Evolutionary conservation across 2,113 vertebrate genomes (phyloP).

Genomic region (Pteruthius melanotis): DNA sequence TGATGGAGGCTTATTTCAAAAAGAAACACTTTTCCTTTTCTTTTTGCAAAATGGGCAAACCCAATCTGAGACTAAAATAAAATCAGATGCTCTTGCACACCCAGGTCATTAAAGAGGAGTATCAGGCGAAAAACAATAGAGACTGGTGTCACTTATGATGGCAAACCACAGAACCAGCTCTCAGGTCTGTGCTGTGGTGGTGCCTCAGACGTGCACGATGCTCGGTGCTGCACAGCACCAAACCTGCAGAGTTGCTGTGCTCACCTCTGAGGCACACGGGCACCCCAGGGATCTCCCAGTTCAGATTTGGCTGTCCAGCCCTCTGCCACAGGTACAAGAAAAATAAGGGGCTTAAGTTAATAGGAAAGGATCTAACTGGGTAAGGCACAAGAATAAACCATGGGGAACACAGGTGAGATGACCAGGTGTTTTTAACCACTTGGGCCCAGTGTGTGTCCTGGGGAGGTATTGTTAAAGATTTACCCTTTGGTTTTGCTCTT

Average conservation of each 20-base stretch:
- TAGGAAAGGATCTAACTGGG: not conserved
- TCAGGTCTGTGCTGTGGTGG: not conserved
- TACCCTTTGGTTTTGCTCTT: not conserved
- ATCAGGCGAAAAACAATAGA: not conserved
- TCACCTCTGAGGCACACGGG: not conserved
- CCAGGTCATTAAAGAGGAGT: not conserved
- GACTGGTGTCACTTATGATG: not conserved
- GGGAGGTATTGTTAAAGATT: not conserved
- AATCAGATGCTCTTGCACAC: not conserved
- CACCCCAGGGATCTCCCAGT: not conserved
- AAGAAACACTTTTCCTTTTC: not conserved
- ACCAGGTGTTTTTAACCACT: not conserved
- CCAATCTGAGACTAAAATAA: not conserved
- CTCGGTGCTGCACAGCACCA: not conserved
- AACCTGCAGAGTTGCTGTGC: not conserved
- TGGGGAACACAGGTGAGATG: not conserved
- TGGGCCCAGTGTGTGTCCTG: not conserved
- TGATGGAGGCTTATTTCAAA: not conserved
- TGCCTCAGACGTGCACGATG: accelerated
- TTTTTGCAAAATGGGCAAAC: not conserved
- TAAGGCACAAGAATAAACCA: not conserved
- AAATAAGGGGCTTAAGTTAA: not conserved
- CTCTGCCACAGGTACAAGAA: not conserved
- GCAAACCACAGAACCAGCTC: not conserved
- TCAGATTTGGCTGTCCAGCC: not conserved